Evolutionary conservation across 1,140 invertebrate species (phyloP), one percentile per base, ranked within the genome.

Genomic region (Diorhabda elongata): DNA sequence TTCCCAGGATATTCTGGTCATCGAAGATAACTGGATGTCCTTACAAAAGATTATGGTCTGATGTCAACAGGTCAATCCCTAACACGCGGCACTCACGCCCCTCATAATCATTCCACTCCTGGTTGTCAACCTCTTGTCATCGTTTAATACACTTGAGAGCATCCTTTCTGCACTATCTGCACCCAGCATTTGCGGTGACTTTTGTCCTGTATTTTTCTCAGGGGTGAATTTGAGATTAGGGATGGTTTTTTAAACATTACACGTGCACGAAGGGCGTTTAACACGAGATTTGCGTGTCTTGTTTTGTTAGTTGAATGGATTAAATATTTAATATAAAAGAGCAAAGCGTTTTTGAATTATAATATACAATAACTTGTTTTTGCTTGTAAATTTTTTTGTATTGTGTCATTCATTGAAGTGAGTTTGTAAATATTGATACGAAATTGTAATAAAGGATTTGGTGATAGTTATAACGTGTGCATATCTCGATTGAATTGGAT

Each of bases 1-100:
- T 63, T 63, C 61, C 61, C 61, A 63, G 61, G 61, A 63, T 44
- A 41, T 9, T 44, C 61, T 63, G 61, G 61, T 42, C 61, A 63
- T 44, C 61, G 44, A 63, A 63, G 61, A 63, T 63, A 63, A 44
- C 61, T 9, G 44, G 8, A 4, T 6, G n/a, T 45, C 44, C n/a
- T 45, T 47, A 9, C 9, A 47, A 42, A 26, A 11, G 58, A 59
- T 11, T 6, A 4, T 44, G 42, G 43, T 63, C 44, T 41, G 11
- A 11, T 63, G 61, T 63, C 61, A 47, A 11, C 61, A 45, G 44
- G 42, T 44, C 61, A 63, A 45, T 63, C 61, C 61, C 61, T 47
- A 4, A 42, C 61, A 63, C 61, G 61, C 61, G 61, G 26, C 57
- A n/a, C 57, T 58, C 57, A 58, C 57, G 57, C 57, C 57, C 57